Conservation (phyloP, 2,113 vertebrate species). For the Peromyscus maniculatus region DNA sequence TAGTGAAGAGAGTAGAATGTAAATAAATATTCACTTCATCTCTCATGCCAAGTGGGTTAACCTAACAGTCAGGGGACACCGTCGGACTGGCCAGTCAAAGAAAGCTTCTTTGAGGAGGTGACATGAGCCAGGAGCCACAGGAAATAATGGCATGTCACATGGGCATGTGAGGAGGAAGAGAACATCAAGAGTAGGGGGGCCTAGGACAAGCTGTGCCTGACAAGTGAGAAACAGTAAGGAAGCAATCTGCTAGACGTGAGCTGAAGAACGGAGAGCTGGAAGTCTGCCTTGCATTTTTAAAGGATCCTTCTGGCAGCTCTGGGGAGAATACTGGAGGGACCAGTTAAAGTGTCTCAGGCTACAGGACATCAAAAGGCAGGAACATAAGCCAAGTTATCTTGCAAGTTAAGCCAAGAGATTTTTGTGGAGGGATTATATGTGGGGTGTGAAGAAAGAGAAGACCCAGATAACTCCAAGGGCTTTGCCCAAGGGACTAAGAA, state of each 20-base stretch:
- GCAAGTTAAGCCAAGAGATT: constrained; percentile 15
- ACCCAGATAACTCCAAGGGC: not conserved
- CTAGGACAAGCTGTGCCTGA: not conserved
- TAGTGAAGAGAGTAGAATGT: not conserved
- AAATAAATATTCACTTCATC: not conserved
- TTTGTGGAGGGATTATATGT: not conserved
- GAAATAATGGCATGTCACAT: not conserved
- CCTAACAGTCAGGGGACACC: not conserved
- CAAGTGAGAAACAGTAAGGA: not conserved
- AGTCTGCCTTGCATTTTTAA: not conserved
- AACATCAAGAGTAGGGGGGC: not conserved
- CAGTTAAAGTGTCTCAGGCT: not conserved
- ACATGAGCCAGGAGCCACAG: not conserved
- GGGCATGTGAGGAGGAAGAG: not conserved
- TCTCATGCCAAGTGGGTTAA: not conserved
- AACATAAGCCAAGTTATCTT: not conserved
- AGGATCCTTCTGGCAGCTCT: not conserved
- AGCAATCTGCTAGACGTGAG: not conserved
- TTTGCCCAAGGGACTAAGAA: not conserved
- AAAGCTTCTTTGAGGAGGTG: not conserved
- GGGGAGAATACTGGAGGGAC: not conserved
- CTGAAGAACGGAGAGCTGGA: not conserved
- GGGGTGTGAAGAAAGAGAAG: not conserved
- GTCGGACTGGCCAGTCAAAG: not conserved
- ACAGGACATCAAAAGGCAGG: not conserved